These are phyloP conservation scores for Sphinx pinastri DNA, from an alignment of 2,888 invertebrate genomes.

Conservation along the genomic window DNA sequence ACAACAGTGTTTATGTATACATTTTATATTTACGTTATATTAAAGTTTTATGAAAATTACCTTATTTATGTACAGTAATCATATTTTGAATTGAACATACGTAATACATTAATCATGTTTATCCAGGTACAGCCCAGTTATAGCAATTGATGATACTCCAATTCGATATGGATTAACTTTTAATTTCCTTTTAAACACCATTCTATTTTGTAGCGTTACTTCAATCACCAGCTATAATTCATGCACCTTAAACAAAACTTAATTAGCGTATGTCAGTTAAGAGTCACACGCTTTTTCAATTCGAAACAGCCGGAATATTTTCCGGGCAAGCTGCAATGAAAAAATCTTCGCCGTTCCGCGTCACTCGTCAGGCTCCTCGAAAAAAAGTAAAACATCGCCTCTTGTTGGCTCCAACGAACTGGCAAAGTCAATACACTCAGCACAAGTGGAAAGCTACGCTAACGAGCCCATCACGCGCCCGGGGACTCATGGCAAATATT, in stretches of 20 bases:
- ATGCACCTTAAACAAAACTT: conserved; percentile 5
- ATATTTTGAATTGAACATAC: no score
- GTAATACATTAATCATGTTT: no score
- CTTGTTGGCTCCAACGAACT: conserved; percentile 67
- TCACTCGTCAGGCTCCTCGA: conserved; percentile 39
- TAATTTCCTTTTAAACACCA: no score
- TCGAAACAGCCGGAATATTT: conserved; percentile 13
- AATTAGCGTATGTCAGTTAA: conserved; percentile 18
- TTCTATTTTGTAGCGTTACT: no score
- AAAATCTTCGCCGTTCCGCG: conserved; percentile 40
- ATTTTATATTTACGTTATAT: no score
- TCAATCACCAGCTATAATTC: not conserved
- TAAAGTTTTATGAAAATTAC: no score
- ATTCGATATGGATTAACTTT: no score
- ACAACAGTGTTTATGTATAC: no score
- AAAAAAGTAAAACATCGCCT: conserved; percentile 55
- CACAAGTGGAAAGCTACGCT: conserved; percentile 57
- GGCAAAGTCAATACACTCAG: conserved; percentile 70
- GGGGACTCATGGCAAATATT: conserved; percentile 66
- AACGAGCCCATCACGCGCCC: conserved; percentile 64
- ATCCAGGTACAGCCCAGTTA: no score
- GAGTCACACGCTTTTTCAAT: conserved; percentile 11
- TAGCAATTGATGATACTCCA: no score
- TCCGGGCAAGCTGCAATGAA: conserved; percentile 27
- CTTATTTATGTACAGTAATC: no score